Evolutionary conservation across 2,113 vertebrate species (phyloP).

Genomic region (Scalopus aquaticus): DNA sequence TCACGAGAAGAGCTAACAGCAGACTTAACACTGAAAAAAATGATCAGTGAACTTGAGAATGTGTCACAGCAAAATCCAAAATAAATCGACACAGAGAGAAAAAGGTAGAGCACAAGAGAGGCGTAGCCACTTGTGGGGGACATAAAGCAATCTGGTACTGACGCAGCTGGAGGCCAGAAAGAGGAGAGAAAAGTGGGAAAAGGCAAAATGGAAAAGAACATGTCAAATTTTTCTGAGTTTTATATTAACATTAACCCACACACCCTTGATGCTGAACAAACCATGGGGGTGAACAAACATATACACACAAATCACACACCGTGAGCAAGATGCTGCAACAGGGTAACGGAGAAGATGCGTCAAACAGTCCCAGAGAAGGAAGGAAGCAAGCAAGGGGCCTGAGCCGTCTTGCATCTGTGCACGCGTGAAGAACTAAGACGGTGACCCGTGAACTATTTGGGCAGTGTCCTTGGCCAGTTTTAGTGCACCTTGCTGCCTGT

Average conservation of each 20-base stretch:
- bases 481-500: too few relatives aligned
- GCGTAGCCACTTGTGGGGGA: neutral
- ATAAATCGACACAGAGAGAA: neutral
- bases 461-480: too few relatives aligned
- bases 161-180: neutral
- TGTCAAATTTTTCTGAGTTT: neutral
- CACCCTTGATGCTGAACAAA: neutral
- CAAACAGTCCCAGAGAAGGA: neutral
- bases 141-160: neutral
- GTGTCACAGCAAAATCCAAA: neutral
- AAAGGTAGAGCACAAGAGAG: too few relatives aligned
- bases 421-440: too few relatives aligned
- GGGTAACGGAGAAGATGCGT: neutral
- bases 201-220: neutral
- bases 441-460: too few relatives aligned
- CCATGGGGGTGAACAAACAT: neutral
- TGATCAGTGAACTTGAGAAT: neutral
- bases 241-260: neutral
- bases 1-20: neutral
- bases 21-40: neutral
- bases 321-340: neutral
- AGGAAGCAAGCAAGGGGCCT: too few relatives aligned
- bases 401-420: too few relatives aligned
- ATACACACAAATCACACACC: neutral
- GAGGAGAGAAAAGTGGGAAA: neutral